A percentile compares a stretch with the other conserved stretches of the same genome.
Conservation (phyloP, 2,888 invertebrate genomes). For the Eristalis intricaria region DNA sequence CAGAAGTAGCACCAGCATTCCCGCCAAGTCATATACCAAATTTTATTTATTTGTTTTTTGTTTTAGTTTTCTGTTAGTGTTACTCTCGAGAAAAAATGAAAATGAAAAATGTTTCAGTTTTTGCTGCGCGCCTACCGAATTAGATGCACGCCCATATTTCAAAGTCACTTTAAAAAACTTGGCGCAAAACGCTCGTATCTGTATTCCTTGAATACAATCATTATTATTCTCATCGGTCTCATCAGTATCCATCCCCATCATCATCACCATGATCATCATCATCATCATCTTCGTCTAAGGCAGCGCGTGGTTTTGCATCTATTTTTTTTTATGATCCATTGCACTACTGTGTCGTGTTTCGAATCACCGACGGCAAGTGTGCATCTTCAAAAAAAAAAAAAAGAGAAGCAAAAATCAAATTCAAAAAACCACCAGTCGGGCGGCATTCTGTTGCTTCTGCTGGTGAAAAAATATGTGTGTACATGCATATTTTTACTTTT, state of each 20-base stretch:
- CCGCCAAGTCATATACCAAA: neutral
- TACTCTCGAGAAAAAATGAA: neutral
- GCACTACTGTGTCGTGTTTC: constrained; percentile 26
- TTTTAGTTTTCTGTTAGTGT: constrained; percentile 18
- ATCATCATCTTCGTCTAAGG: constrained; percentile 40
- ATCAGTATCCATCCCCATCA: constrained; percentile 41
- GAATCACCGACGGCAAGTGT: constrained; percentile 53
- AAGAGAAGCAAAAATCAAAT: constrained; percentile 12
- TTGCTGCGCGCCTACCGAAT: constrained; percentile 38
- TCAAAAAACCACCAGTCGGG: neutral
- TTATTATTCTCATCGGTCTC: constrained; percentile 28
- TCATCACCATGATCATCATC: neutral
- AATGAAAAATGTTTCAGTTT: neutral
- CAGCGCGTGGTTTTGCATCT: constrained; percentile 25
- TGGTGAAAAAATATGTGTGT: neutral
- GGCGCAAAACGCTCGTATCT: constrained; percentile 56
- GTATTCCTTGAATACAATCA: constrained; percentile 45
- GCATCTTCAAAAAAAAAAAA: constrained; percentile 41
- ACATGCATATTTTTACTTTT: constrained; percentile 19
- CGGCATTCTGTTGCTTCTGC: neutral
- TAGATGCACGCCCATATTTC: constrained; percentile 61
- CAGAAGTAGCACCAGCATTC: constrained; percentile 7
- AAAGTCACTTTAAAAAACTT: constrained; percentile 69
- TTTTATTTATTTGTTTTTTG: constrained; percentile 27
- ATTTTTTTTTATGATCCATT: constrained; percentile 23